Conservation (phyloP, 1,140 invertebrate species). For the Oscheius sp. region DNA sequence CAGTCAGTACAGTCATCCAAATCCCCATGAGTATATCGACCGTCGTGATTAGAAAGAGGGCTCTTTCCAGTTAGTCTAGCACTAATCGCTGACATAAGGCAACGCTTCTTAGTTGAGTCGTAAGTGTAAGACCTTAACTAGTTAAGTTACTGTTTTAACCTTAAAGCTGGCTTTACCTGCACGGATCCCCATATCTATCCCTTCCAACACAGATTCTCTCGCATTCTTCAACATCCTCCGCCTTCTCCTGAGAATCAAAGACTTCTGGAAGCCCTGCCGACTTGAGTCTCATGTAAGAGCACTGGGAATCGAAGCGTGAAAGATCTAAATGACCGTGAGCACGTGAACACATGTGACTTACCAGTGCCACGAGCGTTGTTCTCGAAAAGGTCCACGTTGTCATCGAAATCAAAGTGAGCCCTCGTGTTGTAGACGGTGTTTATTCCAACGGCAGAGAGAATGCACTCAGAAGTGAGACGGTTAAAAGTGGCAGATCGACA, state of each 20-base stretch:
- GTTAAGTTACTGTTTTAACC: not conserved
- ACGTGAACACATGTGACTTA: not conserved
- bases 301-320: not conserved
- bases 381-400: not conserved
- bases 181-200: not conserved
- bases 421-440: constrained; percentile 1
- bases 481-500: not conserved
- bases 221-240: not conserved
- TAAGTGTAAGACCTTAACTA: not conserved
- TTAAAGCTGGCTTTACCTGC: not conserved
- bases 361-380: not conserved
- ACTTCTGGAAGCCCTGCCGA: not conserved
- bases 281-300: not conserved
- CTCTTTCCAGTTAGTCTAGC: not conserved
- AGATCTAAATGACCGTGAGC: not conserved
- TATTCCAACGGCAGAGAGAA: not conserved
- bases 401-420: not conserved
- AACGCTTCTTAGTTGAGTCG: not conserved
- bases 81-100: not conserved
- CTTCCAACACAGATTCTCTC: not conserved
- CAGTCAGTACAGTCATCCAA: constrained; percentile 2
- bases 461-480: not conserved
- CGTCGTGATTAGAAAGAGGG: not conserved
- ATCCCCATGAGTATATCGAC: not conserved
- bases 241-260: not conserved